These are phyloP conservation scores for Calosoma granatense DNA, from an alignment of 1,140 invertebrate genomes.

Conservation along the genomic window DNA sequence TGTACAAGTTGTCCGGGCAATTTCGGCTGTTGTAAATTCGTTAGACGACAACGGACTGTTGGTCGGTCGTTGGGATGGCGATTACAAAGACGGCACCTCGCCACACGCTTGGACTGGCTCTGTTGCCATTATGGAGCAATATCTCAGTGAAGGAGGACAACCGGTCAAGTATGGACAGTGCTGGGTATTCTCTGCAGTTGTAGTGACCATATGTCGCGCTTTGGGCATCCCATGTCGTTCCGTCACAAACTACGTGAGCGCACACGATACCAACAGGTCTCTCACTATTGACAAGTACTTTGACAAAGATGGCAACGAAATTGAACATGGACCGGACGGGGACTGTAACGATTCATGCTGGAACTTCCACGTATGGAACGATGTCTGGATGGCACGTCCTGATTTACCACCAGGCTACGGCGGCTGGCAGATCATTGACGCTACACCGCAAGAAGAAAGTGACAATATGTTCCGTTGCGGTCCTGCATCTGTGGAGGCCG, in stretches of 20 bases:
- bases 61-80: constrained; percentile 60
- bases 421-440: constrained; percentile 71
- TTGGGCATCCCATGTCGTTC: constrained; percentile 58
- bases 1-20: constrained; percentile 53
- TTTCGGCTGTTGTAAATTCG: constrained; percentile 56
- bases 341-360: constrained; percentile 50
- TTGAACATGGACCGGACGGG: constrained; percentile 47
- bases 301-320: constrained; percentile 49
- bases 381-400: constrained; percentile 68
- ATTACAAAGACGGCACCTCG: constrained; percentile 57
- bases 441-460: constrained; percentile 66
- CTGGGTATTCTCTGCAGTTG: constrained; percentile 68
- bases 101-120: constrained; percentile 60
- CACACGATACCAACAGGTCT: constrained; percentile 63
- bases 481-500: constrained; percentile 57
- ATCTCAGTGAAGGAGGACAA: constrained; percentile 44
- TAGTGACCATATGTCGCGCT: constrained; percentile 53
- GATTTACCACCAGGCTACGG: constrained; percentile 64
- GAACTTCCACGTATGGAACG: constrained; percentile 84
- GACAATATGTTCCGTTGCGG: constrained; percentile 56
- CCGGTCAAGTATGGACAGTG: constrained; percentile 74
- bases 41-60: constrained; percentile 58
- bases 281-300: constrained; percentile 63
- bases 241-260: constrained; percentile 67
- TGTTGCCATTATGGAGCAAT: constrained; percentile 58